Base-by-base conservation (phyloP, 2,113 vertebrate species). In the Dendropsophus ebraccatus region DNA sequence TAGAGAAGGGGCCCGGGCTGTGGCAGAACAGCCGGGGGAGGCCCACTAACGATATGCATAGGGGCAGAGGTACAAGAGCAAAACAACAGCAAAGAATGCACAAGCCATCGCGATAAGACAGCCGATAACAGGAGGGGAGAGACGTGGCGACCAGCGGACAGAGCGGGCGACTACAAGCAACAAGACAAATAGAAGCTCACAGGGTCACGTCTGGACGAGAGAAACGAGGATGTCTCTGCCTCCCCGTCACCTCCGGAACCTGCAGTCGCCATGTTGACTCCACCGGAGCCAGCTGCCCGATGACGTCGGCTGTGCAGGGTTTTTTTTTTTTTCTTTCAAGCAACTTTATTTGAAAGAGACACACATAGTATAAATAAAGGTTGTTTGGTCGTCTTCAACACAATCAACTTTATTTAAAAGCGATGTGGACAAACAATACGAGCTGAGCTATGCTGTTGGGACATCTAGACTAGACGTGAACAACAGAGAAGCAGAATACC, bases 201-300 rank as follows among this genome's bases (percentile, higher is more conserved):
- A 1, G 30, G 2, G 45, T 2, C 28, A 65, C 45, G 16, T 35
- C 75, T 79, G 21, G 41, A 21, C 75, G 4, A 49, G 21, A 16
- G n/a, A 35, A 28, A 28, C 21, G 47, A 28, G 5, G 54, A 30
- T 7, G 45, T 21, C 74, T 35, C 73, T 8, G 30, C 49, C 56
- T 69, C 75, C 74, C n/a, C 47, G 60, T 85, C 84, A 32, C 54
- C 83, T 32, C 56, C 72, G 9, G 56, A 75, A 30, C 45, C 52
- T 21, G 70, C 82, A 37, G 82, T 52, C 60, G 84, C 84, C 84
- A 85, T 85, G 47, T 85, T 85, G 84, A 70, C 84, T 79, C 74
- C 28, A 30, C 73, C 41, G 73, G 30, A 76, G 75, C 60, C 74
- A 79, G 75, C 75, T 35, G 74, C 62, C n/a, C 32, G 47, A 45